Evolutionary conservation across 2,113 vertebrate species (phyloP), one percentile per base, ranked within the genome.

Genomic region (Heteronetta atricapilla): DNA sequence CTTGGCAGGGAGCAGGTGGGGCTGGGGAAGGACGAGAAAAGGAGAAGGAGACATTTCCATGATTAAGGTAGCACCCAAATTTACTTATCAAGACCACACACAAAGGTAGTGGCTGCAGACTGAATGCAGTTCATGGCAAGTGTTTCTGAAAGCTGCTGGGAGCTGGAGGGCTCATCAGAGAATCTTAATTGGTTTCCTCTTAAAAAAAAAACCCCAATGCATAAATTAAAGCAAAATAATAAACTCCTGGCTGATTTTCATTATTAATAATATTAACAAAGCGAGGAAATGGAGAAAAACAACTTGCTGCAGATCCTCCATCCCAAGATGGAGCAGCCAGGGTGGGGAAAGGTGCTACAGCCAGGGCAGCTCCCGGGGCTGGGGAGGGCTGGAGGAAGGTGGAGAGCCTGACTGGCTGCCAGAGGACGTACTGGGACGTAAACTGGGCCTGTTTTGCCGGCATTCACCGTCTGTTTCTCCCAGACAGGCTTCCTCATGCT

Each of bases 111-210:
- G 88, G 82, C 82, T 12, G 22, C 68, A 88, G 82, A 95, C 1
- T 72, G 73, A 89, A 94, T 4, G 14, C 34, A 42, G 44, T 20
- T 74, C 15, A 0, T 76, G 93, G 89, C 82, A 46, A 90, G 91
- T 18, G 80, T 82, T 95, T 90, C 82, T 84, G 68, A 75, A 74
- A 95, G 86, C 89, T 0, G 0, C 87, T 52, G 62, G 92, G 76
- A 94, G 92, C 90, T 74, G 87, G 81, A 90, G 87, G 82, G 86
- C 75, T 95, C 96, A 86, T 96, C 95, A 84, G 85, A 89, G 90
- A 92, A 93, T 96, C 90, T 95, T 97, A 96, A 96, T 93, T 94
- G 93, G 90, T 78, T 93, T 95, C 88, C 66, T 93, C 81, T 94
- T 92, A 14, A 76, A 94, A 90, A 90, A 36, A 80, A 13, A 3